Conservation (phyloP, 23 tunicate species). For the Trididemnum miniatum region DNA sequence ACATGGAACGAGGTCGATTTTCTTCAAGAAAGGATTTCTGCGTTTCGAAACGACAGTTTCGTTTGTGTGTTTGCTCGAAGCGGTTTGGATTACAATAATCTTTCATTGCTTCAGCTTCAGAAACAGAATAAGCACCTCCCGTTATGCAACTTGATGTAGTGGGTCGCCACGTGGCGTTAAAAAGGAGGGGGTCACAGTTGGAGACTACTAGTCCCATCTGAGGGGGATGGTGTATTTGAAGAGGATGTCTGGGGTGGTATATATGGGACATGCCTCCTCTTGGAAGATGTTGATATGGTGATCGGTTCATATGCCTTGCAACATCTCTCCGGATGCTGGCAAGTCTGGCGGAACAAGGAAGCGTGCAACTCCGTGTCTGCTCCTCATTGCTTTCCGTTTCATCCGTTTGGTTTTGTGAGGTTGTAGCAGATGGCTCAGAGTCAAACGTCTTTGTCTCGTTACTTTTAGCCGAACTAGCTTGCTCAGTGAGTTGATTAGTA, state of each 20-base stretch:
- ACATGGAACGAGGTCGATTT: slow-evolving; percentile 50
- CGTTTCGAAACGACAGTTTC: not conserved
- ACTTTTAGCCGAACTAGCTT: not conserved
- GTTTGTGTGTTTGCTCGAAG: not conserved
- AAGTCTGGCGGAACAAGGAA: slow-evolving; percentile 19
- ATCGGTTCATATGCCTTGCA: slow-evolving; percentile 9
- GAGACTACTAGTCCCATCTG: slow-evolving; percentile 14
- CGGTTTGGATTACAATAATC: not conserved
- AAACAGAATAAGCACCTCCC: not conserved
- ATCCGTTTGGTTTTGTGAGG: not conserved
- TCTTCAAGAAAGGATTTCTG: not conserved
- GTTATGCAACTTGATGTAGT: no score
- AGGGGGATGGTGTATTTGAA: not conserved
- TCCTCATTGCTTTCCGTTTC: not conserved
- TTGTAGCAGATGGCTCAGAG: not conserved
- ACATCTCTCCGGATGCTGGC: not conserved
- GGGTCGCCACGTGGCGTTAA: slow-evolving; percentile 57
- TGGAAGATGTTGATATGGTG: slow-evolving; percentile 23
- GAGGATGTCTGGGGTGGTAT: not conserved
- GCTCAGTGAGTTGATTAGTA: not conserved
- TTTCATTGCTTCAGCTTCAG: not conserved
- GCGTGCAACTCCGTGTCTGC: not conserved
- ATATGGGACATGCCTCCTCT: slow-evolving; percentile 22
- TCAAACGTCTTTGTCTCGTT: not conserved
- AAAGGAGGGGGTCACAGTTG: slow-evolving; percentile 31